Conservation (phyloP, 2,113 vertebrate species). For the Rana temporaria region DNA sequence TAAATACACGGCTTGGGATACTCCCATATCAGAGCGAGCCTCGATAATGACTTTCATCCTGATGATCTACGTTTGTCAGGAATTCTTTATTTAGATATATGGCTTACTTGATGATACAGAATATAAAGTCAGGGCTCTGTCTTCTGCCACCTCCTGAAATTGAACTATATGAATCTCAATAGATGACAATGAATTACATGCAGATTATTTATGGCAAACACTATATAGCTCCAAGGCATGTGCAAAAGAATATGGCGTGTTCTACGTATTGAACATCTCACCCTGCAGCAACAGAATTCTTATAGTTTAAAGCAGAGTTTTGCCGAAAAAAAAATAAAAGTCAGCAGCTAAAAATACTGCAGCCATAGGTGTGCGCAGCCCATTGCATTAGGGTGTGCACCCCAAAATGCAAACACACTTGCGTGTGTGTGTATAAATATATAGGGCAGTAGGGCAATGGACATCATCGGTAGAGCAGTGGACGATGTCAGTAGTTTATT, state of each 20-base stretch:
- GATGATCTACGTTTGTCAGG: constrained; percentile 61
- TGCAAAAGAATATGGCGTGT: not conserved
- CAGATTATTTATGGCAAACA: not conserved
- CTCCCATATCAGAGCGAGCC: constrained; percentile 26
- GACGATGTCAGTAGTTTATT: no score
- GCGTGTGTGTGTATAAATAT: no score
- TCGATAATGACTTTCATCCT: constrained; percentile 62
- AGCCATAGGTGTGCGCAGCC: no score
- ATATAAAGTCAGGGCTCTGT: constrained; percentile 62
- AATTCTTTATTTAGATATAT: constrained; percentile 59
- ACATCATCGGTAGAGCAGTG: no score
- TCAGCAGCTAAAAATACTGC: no score
- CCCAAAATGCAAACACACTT: no score
- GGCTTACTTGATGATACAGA: constrained; percentile 59
- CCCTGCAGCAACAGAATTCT: no score
- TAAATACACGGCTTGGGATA: constrained; percentile 53
- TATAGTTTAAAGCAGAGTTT: no score
- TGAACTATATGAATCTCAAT: constrained; percentile 61
- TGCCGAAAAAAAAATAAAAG: no score
- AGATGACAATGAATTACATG: constrained; percentile 61
- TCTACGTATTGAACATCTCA: no score
- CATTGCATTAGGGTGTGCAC: no score
- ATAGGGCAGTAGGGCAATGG: no score
- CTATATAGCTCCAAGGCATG: not conserved
- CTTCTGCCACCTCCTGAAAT: constrained; percentile 60